Conservation (phyloP, 2,113 vertebrate species). For the Callipepla californica region DNA sequence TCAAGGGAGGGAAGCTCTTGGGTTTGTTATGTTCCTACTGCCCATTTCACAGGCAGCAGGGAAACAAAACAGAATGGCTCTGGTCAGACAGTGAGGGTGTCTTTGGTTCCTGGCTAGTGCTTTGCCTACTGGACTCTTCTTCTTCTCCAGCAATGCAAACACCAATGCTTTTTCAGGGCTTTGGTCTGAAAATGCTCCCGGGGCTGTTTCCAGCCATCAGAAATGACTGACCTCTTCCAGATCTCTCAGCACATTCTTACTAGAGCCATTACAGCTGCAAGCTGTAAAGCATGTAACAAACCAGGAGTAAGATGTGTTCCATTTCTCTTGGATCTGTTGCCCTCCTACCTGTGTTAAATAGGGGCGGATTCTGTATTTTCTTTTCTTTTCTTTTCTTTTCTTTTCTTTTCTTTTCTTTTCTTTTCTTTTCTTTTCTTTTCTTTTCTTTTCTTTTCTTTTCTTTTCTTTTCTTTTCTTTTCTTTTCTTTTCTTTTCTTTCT, state of each 20-base stretch:
- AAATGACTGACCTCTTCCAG: neutral
- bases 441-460: neutral
- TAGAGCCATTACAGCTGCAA: neutral
- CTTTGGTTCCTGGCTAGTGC: neutral
- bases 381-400: neutral
- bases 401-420: neutral
- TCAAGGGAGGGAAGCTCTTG: neutral
- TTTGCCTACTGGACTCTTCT: neutral
- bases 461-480: neutral
- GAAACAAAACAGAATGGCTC: neutral
- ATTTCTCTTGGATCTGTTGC: neutral
- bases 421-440: neutral
- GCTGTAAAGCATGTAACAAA: neutral
- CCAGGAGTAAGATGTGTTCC: accelerated
- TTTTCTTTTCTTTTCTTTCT: neutral
- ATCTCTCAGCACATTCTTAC: neutral
- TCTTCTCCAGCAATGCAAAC: neutral
- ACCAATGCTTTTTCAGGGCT: neutral
- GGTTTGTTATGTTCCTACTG: neutral
- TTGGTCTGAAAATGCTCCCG: neutral
- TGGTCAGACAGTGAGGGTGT: neutral
- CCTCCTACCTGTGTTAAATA: neutral
- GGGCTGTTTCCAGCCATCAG: neutral
- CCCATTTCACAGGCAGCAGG: neutral
- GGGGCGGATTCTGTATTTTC: accelerated